Percentiles rank a stretch among this genome's conserved stretches.
Conservation (phyloP, 2,113 vertebrate genomes). For the Entelurus aequoreus region DNA sequence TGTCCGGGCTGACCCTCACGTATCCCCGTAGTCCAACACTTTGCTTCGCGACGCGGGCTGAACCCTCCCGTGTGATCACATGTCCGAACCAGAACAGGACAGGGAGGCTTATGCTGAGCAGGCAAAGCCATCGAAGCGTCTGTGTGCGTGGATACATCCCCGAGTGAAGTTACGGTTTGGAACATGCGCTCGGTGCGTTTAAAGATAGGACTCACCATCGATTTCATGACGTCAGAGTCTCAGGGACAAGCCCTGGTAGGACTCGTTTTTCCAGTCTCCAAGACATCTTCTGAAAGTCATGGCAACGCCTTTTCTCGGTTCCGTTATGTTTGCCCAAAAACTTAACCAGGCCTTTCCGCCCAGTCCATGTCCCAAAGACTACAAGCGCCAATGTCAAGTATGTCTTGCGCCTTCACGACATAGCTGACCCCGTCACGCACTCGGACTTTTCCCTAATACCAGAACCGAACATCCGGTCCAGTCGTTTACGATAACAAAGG, state of each 20-base stretch:
- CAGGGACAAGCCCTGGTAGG: not conserved
- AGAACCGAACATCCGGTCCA: not conserved
- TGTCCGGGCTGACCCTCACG: slow-evolving; percentile 40
- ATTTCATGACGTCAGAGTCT: slow-evolving; percentile 42
- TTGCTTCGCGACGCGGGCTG: not conserved
- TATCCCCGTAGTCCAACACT: slow-evolving; percentile 54
- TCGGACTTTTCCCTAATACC: no score
- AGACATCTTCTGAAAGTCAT: not conserved
- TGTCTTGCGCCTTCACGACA: no score
- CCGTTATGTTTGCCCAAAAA: no score
- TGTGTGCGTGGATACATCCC: slow-evolving; percentile 8
- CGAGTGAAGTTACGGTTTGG: not conserved
- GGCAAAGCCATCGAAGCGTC: slow-evolving; percentile 49
- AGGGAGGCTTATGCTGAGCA: slow-evolving; percentile 52
- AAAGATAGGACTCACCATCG: slow-evolving; percentile 30
- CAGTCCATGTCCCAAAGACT: no score
- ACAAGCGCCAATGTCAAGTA: no score
- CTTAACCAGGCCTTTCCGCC: no score
- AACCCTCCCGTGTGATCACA: slow-evolving; percentile 31
- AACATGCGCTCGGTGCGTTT: not conserved
- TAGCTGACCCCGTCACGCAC: no score
- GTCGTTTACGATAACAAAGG: not conserved
- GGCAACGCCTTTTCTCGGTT: no score
- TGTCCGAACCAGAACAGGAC: slow-evolving; percentile 62
- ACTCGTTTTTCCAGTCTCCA: slow-evolving; percentile 19